Evolutionary conservation across 37 sponge, comb jelly and placozoan species (phyloP), one percentile per base, ranked within the genome.

Genomic region (Amphimedon queenslandica): DNA sequence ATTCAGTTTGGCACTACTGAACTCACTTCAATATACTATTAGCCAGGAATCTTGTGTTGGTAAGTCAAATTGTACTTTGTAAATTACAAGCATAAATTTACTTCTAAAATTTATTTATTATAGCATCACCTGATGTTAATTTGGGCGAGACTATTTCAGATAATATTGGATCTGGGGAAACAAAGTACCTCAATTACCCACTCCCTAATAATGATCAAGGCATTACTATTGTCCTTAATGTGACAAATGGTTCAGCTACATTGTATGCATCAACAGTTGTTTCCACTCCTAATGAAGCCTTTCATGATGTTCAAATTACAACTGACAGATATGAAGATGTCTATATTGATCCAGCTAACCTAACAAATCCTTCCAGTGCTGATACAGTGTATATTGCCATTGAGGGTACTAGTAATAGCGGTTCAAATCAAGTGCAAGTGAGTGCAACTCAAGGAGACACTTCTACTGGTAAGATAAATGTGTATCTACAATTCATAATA

Each of bases 271-370:
- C 82, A 2, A 58, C 28, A 24, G 57, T 53, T 40, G 39, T 82
- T 1, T 55, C 34, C 28, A 82, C 74, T 40, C 82, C 82, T 25
- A 82, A 74, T 58, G 56, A 74, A 38, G 82, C 82, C 13, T 39
- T 82, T 6, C 68, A 82, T 39, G 75, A 74, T 40, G 53, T 66
- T 30, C 37, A 67, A 8, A 32, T 74, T 2, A 75, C 56, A 1
- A 61, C 74, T 28, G 47, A 40, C 25, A 25, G 70, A 38, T 70
- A 42, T 30, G 40, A n/a, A 41, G 70, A 70, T 42, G 42, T 16
- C 23, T 70, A n/a, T 40, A n/a, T 70, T 6, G 47, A 40, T 23
- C 42, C 47, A 6, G 47, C 13, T 40, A 51, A 37, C 41, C 31
- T 70, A 42, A 38, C 8, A 24, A 37, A n/a, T 24, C 40, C 47